phyloP scores from a whole-genome alignment of 2,888 invertebrate genomes.

The Beris morrisii region DNA sequence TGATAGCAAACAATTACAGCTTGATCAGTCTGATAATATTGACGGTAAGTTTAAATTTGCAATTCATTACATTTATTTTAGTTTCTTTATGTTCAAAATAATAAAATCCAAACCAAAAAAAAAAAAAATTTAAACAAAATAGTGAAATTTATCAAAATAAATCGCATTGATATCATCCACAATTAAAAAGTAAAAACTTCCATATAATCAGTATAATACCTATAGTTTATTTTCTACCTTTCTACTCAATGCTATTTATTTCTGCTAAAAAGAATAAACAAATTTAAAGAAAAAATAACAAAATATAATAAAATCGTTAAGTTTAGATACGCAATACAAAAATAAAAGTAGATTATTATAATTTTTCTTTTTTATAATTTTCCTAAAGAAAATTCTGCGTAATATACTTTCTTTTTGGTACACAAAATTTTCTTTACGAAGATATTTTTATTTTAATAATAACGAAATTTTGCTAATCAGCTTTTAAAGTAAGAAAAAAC shows the following conservation, averaged over 20 bases:
- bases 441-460: not conserved
- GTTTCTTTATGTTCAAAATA: slow-evolving; percentile 4
- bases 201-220: too few relatives aligned
- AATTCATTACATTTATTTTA: not conserved
- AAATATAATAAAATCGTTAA: slow-evolving; percentile 1
- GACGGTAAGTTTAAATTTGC: slow-evolving; percentile 66
- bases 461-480: slow-evolving; percentile 15
- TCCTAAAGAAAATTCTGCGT: slow-evolving; percentile 1
- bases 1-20: slow-evolving; percentile 60
- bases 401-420: not conserved
- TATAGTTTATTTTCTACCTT: too few relatives aligned
- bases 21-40: slow-evolving; percentile 73
- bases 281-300: not conserved
- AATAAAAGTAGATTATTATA: slow-evolving; percentile 3
- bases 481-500: slow-evolving; percentile 5
- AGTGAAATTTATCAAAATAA: slow-evolving; percentile 28
- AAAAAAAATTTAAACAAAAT: slow-evolving; percentile 30
- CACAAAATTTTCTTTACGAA: slow-evolving; percentile 3
- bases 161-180: slow-evolving; percentile 19
- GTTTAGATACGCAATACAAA: slow-evolving; percentile 2
- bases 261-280: not conserved
- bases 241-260: slow-evolving; percentile 27
- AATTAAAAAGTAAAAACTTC: too few relatives aligned
- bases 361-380: not conserved
- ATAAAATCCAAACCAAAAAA: slow-evolving; percentile 22